Evolutionary conservation across 2,113 vertebrate species (phyloP).

Genomic region (Calidris pugnax): DNA sequence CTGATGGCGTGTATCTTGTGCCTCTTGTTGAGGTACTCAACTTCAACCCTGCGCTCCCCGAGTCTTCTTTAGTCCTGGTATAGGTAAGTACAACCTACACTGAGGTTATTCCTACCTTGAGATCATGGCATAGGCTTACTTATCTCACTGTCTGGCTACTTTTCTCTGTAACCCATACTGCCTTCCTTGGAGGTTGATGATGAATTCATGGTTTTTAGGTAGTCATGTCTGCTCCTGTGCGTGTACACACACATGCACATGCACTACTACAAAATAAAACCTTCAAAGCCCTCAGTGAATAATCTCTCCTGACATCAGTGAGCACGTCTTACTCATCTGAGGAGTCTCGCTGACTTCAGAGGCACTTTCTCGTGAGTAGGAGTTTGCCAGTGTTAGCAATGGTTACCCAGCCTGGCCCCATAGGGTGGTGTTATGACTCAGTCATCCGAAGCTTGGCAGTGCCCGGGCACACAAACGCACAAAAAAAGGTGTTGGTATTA

Average conservation of each 20-base stretch:
- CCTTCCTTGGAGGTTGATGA: not conserved
- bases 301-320: slow-evolving; percentile 21
- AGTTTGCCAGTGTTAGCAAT: not conserved
- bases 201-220: not conserved
- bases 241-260: not conserved
- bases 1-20: not conserved
- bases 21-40: not conserved
- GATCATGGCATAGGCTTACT: not conserved
- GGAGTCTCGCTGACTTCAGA: not conserved
- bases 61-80: not conserved
- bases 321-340: slow-evolving; percentile 25
- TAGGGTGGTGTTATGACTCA: not conserved
- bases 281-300: not conserved
- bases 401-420: not conserved
- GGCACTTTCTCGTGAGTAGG: not conserved
- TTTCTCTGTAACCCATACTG: not conserved
- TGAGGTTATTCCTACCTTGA: not conserved
- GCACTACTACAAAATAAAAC: not conserved
- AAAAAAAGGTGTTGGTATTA: not conserved
- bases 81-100: not conserved
- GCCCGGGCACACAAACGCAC: fast-evolving
- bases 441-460: not conserved
- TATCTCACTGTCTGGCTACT: not conserved
- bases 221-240: not conserved
- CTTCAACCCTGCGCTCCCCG: not conserved